phyloP scores from a whole-genome alignment of 1,140 invertebrate genomes.

The Drosophila bocqueti region DNA sequence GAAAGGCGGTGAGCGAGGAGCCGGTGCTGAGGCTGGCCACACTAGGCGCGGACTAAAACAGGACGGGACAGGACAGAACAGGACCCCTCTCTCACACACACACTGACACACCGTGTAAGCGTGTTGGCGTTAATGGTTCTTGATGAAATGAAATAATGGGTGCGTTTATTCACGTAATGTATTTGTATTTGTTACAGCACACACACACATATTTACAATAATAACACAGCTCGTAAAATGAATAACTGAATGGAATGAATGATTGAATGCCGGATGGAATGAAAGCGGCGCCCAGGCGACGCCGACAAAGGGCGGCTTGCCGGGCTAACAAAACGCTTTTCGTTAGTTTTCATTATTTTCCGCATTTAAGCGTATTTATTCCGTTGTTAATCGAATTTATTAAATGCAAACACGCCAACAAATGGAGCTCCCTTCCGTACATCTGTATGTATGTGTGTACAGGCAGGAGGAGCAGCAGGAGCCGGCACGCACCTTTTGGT shows the following conservation, averaged over 20 bases:
- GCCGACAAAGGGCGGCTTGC: constrained; percentile 40
- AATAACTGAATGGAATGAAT: constrained; percentile 79
- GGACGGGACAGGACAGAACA: background rate
- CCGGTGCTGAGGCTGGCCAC: constrained; percentile 45
- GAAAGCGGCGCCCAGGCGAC: constrained; percentile 72
- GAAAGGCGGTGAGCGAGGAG: background rate
- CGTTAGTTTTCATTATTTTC: constrained; percentile 84
- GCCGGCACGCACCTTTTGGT: constrained; percentile 30
- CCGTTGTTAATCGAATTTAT: constrained; percentile 84
- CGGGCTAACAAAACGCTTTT: constrained; percentile 79
- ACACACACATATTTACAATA: constrained; percentile 77
- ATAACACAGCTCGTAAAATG: constrained; percentile 81
- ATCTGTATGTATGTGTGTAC: background rate
- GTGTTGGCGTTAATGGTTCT: constrained; percentile 84
- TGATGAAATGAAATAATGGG: constrained; percentile 84
- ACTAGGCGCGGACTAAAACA: constrained; percentile 54
- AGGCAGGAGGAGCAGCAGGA: background rate
- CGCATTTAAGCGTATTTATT: constrained; percentile 84
- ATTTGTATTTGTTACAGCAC: constrained; percentile 81
- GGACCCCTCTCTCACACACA: constrained; percentile 8
- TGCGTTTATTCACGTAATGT: constrained; percentile 84
- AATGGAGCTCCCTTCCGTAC: constrained; percentile 30
- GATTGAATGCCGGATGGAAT: constrained; percentile 78
- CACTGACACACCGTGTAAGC: constrained; percentile 9
- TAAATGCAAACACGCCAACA: constrained; percentile 83